phyloP scores from a whole-genome alignment of 2,797 vertebrate genomes.

The Galaxias olidus region DNA sequence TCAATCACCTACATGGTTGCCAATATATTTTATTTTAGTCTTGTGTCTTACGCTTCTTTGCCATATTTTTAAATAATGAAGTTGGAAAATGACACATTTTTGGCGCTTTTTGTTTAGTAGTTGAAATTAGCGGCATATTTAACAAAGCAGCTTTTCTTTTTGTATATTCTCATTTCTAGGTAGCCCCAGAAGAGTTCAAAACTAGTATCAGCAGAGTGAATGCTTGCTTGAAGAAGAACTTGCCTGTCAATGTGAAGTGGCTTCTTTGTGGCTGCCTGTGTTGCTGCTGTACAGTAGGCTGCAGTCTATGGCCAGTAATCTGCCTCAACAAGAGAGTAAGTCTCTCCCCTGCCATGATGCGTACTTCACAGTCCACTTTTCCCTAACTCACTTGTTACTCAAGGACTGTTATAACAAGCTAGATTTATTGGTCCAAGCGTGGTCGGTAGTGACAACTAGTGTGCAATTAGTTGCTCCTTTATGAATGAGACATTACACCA shows the following conservation, averaged over 20 bases:
- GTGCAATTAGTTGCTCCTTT: constrained; percentile 63
- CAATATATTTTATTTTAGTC: constrained; percentile 6
- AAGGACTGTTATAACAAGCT: constrained; percentile 56
- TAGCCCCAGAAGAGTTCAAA: constrained; percentile 98
- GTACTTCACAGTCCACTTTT: constrained; percentile 51
- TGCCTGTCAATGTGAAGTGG: constrained; percentile 97
- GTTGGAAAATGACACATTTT: no score
- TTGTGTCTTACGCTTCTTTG: neutral
- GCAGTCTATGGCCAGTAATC: constrained; percentile 97
- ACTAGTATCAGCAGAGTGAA: constrained; percentile 94
- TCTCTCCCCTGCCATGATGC: constrained; percentile 42
- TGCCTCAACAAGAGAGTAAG: constrained; percentile 99
- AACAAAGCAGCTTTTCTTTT: no score
- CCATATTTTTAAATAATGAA: no score
- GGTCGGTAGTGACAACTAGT: constrained; percentile 51
- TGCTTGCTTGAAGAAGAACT: constrained; percentile 92
- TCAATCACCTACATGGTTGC: constrained; percentile 20
- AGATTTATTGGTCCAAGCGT: constrained; percentile 40
- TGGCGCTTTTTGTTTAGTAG: no score
- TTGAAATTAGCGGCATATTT: no score
- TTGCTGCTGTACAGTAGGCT: constrained; percentile 97
- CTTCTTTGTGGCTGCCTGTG: constrained; percentile 97
- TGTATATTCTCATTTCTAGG: constrained; percentile 71
- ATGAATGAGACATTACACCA: constrained; percentile 50
- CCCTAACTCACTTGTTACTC: constrained; percentile 59